A percentile compares a stretch with the other conserved stretches of the same genome.
phyloP scores from a whole-genome alignment of 2,113 vertebrate species.

The Labeo catla region DNA sequence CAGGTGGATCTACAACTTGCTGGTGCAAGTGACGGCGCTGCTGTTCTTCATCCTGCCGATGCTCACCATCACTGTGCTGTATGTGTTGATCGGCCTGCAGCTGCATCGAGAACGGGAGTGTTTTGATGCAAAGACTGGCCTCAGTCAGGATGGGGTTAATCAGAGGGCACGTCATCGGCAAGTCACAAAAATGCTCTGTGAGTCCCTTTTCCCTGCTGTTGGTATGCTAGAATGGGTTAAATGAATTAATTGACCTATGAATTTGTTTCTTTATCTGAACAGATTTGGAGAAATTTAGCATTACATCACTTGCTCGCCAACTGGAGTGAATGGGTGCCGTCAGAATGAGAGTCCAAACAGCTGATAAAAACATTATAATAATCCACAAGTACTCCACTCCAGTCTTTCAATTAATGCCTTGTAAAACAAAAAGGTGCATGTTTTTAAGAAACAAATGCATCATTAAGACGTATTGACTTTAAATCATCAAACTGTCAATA shows the following conservation, averaged over 20 bases:
- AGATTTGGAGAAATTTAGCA: neutral
- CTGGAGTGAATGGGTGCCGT: neutral
- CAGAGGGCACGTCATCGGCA: constrained; percentile 71
- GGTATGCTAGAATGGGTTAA: neutral
- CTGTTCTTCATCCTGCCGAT: constrained; percentile 76
- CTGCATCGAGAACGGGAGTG: constrained; percentile 60
- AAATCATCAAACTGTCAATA: neutral
- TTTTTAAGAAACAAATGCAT: neutral
- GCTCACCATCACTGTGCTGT: constrained; percentile 71
- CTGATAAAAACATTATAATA: neutral
- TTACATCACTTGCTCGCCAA: neutral
- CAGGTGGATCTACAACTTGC: constrained; percentile 59
- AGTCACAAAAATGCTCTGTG: constrained; percentile 80
- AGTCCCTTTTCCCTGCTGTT: constrained; percentile 36
- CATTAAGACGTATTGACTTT: neutral
- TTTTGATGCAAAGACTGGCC: constrained; percentile 38
- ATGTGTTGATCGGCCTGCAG: constrained; percentile 73
- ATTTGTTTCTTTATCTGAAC: neutral
- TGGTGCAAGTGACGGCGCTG: constrained; percentile 58
- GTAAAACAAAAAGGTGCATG: neutral
- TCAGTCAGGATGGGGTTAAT: constrained; percentile 46
- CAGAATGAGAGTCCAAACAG: neutral
- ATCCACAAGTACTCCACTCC: neutral
- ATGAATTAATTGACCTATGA: neutral
- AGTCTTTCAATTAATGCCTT: neutral